These are phyloP conservation scores for Tenebrio molitor DNA, from an alignment of 1,140 invertebrate genomes.

Conservation along the genomic window DNA sequence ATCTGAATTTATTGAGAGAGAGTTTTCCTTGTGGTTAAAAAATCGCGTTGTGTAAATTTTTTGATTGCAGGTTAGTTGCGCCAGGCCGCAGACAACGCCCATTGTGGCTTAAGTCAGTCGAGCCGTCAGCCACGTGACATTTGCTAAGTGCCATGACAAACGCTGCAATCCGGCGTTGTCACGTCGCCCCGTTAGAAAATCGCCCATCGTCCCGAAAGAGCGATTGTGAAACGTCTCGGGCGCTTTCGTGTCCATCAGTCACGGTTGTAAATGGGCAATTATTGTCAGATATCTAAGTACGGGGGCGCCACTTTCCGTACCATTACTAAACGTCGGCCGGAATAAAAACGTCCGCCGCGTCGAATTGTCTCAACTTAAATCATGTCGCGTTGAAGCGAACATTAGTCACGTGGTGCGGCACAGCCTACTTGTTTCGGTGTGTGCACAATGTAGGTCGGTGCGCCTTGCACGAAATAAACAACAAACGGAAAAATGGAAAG, in stretches of 20 bases:
- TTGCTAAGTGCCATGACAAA: constrained; percentile 14
- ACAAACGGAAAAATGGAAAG: too few relatives aligned
- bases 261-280: constrained; percentile 19
- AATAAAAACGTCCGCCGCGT: constrained; percentile 4
- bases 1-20: too few relatives aligned
- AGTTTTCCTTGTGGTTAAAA: too few relatives aligned
- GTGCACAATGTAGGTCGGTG: constrained; percentile 16
- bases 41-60: too few relatives aligned
- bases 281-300: constrained; percentile 24
- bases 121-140: neutral
- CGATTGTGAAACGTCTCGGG: constrained; percentile 6
- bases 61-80: too few relatives aligned
- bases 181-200: neutral
- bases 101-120: too few relatives aligned
- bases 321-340: constrained; percentile 3
- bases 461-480: too few relatives aligned
- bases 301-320: constrained; percentile 26
- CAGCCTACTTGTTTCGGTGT: constrained; percentile 24
- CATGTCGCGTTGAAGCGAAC: constrained; percentile 25
- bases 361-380: constrained; percentile 34
- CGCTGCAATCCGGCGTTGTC: neutral
- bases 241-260: constrained; percentile 8
- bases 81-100: too few relatives aligned
- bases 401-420: constrained; percentile 4
- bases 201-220: constrained; percentile 11